A percentile compares a stretch with the other conserved stretches of the same genome.
Conservation (phyloP, 2,797 vertebrate species). For the Catostomus latipinnis region DNA sequence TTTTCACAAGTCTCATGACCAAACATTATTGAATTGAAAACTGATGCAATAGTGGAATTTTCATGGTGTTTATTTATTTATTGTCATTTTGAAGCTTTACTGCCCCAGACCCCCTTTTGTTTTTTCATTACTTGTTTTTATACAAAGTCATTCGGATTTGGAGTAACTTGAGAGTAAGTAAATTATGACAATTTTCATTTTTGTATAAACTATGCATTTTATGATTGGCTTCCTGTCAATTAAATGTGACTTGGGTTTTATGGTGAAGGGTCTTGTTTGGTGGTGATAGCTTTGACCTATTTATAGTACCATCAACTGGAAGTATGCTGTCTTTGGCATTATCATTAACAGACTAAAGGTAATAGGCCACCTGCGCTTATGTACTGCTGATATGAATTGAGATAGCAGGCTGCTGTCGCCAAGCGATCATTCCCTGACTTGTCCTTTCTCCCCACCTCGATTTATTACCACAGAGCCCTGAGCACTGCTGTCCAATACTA, state of each 20-base stretch:
- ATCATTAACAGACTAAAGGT: conserved; percentile 18
- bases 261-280: background rate
- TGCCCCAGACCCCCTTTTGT: too few relatives aligned
- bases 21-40: too few relatives aligned
- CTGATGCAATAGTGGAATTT: too few relatives aligned
- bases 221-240: background rate
- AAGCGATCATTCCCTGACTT: conserved; percentile 33
- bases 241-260: background rate
- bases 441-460: conserved; percentile 7
- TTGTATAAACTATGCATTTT: background rate
- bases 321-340: conserved; percentile 8
- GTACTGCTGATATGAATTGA: conserved; percentile 53
- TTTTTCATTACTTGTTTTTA: too few relatives aligned
- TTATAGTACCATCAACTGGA: background rate
- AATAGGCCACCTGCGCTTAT: conserved; percentile 53
- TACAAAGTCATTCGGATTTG: background rate
- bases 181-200: background rate
- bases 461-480: conserved; percentile 50
- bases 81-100: too few relatives aligned
- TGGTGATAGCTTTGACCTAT: background rate
- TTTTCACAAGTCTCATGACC: too few relatives aligned
- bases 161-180: background rate
- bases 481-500: conserved; percentile 48
- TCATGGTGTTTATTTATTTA: too few relatives aligned
- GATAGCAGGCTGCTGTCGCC: conserved; percentile 27